Conservation (phyloP, 1,140 invertebrate genomes). For the Neuroterus valhalla region DNA sequence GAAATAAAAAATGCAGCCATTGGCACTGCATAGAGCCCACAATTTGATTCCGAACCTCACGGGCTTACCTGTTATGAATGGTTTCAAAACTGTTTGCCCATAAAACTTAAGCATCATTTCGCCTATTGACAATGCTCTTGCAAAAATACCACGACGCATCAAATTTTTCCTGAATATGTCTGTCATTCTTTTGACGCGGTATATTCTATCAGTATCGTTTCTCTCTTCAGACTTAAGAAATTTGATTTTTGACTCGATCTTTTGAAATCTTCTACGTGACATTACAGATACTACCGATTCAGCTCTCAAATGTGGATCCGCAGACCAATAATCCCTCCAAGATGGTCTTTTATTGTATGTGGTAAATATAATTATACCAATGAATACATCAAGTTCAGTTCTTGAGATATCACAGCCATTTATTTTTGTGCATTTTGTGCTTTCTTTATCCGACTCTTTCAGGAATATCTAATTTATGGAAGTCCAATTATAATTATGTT, state of each 20-base stretch:
- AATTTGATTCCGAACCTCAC: conserved; percentile 44
- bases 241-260: conserved; percentile 42
- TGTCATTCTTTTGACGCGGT: conserved; percentile 28
- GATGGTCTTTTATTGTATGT: conserved; percentile 35
- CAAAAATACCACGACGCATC: conserved; percentile 34
- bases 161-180: conserved; percentile 44
- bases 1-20: too few relatives aligned
- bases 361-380: neutral
- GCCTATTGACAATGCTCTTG: conserved; percentile 24
- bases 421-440: neutral
- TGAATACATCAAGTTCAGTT: neutral
- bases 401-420: neutral
- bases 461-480: too few relatives aligned
- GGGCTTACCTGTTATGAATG: conserved; percentile 43
- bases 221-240: neutral
- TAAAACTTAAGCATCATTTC: conserved; percentile 46
- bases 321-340: conserved; percentile 43
- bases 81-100: conserved; percentile 35
- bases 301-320: conserved; percentile 35
- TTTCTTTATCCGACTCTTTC: too few relatives aligned
- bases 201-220: conserved; percentile 33
- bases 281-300: conserved; percentile 39
- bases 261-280: conserved; percentile 35
- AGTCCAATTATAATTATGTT: too few relatives aligned
- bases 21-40: too few relatives aligned